Evolutionary conservation across 2,797 vertebrate species (phyloP), one percentile per base, ranked within the genome.

Genomic region (Dallia pectoralis): DNA sequence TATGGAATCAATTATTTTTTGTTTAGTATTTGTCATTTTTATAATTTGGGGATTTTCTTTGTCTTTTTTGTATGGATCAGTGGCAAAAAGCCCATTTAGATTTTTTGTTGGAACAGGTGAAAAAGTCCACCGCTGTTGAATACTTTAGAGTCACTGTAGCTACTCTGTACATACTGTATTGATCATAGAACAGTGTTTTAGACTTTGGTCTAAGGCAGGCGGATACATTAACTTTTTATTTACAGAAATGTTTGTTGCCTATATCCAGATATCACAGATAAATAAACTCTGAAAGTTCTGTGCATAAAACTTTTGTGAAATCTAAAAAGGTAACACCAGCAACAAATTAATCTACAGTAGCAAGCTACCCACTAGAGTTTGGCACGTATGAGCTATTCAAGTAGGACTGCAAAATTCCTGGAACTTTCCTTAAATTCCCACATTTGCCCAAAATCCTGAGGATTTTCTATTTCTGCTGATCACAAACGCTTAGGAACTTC

Each of bases 301-400:
- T 27, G 15, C 53, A 25, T 56, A 59, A 40, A 69, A 25, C 71
- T 77, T 49, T 29, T 64, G 61, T 53, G 32, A 71, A 70, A 71
- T 33, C 48, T n/a, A 71, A 56, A 32, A 29, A 68, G 25, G 56
- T 61, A 76, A 64, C 64, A 80, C 71, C 67, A 75, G 81, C 59
- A 81, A 76, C 77, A 72, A 59, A 19, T 64, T 81, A 71, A 73
- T 74, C 80, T 79, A 84, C 77, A 81, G 81, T 80, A 79, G 82
- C 78, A 77, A 81, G 78, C 82, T 82, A 87, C 69, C 74, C 72
- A 82, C 81, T 82, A 82, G 75, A 82, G 80, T 85, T 83, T 85
- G 85, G 83, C 83, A 85, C 81, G 32, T 33, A 32, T 74, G 70
- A 83, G 75, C 74, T 81, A 79, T 44, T 44, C 40, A 44, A 44